Evolutionary conservation across 64 coral and sea anemone species (phyloP), one percentile per base, ranked within the genome.

Genomic region (Dendronephthya gigantea): DNA sequence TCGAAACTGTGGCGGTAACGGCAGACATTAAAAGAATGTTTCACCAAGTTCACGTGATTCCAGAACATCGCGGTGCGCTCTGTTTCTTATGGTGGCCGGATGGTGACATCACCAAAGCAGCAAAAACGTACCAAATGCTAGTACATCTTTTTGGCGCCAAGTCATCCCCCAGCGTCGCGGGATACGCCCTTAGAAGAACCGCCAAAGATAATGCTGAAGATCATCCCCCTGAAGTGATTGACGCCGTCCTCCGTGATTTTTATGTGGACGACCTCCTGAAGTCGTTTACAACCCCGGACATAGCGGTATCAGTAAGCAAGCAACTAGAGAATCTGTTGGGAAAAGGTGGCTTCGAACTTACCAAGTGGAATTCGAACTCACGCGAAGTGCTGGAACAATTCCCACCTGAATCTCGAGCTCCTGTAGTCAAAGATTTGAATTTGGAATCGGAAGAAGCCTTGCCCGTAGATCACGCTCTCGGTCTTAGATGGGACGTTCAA

Each of bases 251-350:
- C 23, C 90, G 85, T 72, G 92, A 94, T 83, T 91, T 91, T 35
- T 94, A 94, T 17, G 84, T 91, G 12, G 90, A 94, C 9, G 93
- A 94, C 84, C 68, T 91, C 13, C 34, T 90, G 5, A 91, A 94
- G 86, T 94, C 86, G 1, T 83, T 82, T 39, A 31, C 76, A 17
- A 40, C 36, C 40, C 13, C 29, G 40, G 50, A 82, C 39, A 35
- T 82, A 34, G 75, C 87, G 4, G 65, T 4, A 82, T 49, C 2
- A 49, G 87, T 88, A 29, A 51, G 48, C 17, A 88, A 88, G 23
- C 45, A 39, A 39, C 28, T 88, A 52, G 48, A 82, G 82, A 25
- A 40, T 23, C 35, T 88, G 22, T 49, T 88, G 40, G 72, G 74
- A 22, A 62, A 88, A 35, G 75, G 33, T 59, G 87, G 34, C 39